A percentile compares a stretch with the other conserved stretches of the same genome.
Evolutionary conservation across 2,113 vertebrate genomes (phyloP).

Genomic region (Bufo gargarizans): DNA sequence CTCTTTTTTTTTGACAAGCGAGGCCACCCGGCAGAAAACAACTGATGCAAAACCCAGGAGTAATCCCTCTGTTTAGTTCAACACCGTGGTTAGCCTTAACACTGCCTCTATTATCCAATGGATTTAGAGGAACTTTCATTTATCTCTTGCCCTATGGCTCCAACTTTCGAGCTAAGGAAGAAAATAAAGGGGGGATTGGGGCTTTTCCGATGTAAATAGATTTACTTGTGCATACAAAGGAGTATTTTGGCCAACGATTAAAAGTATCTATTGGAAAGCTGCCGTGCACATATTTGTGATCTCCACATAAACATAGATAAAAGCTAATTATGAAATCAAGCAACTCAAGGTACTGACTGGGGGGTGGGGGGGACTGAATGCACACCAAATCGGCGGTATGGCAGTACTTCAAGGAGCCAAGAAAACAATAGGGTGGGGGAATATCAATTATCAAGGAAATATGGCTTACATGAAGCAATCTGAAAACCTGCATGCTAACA

Average conservation of each 20-base stretch:
- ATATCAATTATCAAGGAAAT: conserved; percentile 15
- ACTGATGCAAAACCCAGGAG: conserved; percentile 98
- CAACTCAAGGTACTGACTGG: background rate
- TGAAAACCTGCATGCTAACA: background rate
- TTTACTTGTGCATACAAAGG: conserved; percentile 83
- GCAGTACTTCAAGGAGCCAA: background rate
- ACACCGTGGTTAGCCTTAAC: conserved; percentile 96
- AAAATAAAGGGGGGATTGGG: conserved; percentile 68
- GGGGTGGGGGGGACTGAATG: background rate
- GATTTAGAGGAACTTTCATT: conserved; percentile 99
- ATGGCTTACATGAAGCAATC: background rate
- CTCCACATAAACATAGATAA: background rate
- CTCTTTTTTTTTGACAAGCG: conserved; percentile 89
- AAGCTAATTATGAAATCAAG: background rate
- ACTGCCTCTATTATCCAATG: conserved; percentile 98
- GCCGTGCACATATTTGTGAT: conserved; percentile 27
- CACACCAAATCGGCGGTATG: background rate
- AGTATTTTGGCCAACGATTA: conserved; percentile 77
- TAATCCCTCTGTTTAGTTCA: conserved; percentile 97
- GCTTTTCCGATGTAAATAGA: conserved; percentile 86
- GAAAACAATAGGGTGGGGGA: background rate
- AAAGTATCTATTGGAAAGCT: conserved; percentile 68
- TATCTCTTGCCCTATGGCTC: conserved; percentile 92
- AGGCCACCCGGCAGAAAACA: conserved; percentile 99
- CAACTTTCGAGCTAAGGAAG: conserved; percentile 81